Base-by-base conservation (phyloP, 2,888 invertebrate genomes). In the Drosophila helvetica region DNA sequence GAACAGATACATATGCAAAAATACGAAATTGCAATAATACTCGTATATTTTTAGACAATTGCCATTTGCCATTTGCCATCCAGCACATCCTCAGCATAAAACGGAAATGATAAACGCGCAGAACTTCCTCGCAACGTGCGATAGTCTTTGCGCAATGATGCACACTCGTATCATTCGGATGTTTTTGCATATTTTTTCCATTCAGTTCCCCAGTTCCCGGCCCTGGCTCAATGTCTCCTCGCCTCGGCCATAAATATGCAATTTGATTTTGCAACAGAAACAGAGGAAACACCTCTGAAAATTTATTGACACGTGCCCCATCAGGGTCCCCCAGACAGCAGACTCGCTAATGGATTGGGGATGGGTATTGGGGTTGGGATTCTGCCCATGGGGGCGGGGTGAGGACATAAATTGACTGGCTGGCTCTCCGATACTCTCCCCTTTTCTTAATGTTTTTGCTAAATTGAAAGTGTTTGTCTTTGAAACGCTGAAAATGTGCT, bases 171-270 rank as follows among this genome's bases (percentile, higher is more conserved):
- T 33, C 46, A 56, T 30, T 27, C 46, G 5, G 22, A 45, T 7
- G 30, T 10, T 43, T 68, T 68, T 17, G 69, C 67, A 68, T 68
- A 68, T 69, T 69, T 58, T 53, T 43, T 2, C 52, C 67, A 68
- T 68, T 46, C 57, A 68, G 22, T 27, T 12, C 19, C 18, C 27
- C 38, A 17, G 50, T n/a, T 17, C 50, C 54, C 17, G 56, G 18
- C 69, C 73, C 12, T 10, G 8, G 8, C 25, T 25, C 7, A 25
- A 25, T 25, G 33, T 33, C 33, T 4, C 33, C 12, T 5, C 7
- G 38, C 6, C 66, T 68, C 70, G 46, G 67, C 57, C 73, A 88
- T 89, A 88, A 89, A 89, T 85, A 84, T 82, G 88, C 78, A 83
- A 84, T 86, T 82, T 78, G 76, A 79, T 80, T 77, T 82, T 80